A percentile compares a stretch with the other conserved stretches of the same genome.
phyloP scores from a whole-genome alignment of 1,140 invertebrate genomes.

The Diachasma alloeum region DNA sequence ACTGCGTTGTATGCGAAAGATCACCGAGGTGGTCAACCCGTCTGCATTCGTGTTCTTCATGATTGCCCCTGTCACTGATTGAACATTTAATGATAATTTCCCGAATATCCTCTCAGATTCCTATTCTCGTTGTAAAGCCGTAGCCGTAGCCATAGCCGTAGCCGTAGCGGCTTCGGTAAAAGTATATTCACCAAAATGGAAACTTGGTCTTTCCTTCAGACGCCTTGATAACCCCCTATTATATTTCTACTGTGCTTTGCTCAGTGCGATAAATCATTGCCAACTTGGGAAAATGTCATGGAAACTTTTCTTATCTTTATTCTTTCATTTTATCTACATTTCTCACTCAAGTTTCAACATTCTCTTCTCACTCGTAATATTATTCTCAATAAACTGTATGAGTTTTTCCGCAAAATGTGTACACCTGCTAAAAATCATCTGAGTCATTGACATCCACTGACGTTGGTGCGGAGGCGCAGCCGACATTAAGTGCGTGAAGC shows the following conservation, averaged over 20 bases:
- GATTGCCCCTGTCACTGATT: neutral
- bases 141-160: no score
- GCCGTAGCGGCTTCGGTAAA: no score
- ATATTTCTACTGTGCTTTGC: neutral
- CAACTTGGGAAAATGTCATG: neutral
- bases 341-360: neutral
- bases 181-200: neutral
- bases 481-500: slow-evolving; percentile 50
- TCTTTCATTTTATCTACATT: neutral
- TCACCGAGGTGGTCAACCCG: slow-evolving; percentile 46
- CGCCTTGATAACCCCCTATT: neutral
- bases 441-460: slow-evolving; percentile 60
- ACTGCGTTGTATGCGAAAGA: slow-evolving; percentile 38
- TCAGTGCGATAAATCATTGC: neutral
- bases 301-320: neutral
- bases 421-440: slow-evolving; percentile 43
- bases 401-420: neutral
- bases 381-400: neutral
- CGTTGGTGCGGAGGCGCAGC: slow-evolving; percentile 42
- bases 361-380: neutral
- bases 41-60: slow-evolving; percentile 31
- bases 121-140: neutral
- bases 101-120: neutral
- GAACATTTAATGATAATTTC: neutral
- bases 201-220: neutral